Evolutionary conservation across 2,797 vertebrate genomes (phyloP), one percentile per base, ranked within the genome.

Genomic region (Nothura maculosa): DNA sequence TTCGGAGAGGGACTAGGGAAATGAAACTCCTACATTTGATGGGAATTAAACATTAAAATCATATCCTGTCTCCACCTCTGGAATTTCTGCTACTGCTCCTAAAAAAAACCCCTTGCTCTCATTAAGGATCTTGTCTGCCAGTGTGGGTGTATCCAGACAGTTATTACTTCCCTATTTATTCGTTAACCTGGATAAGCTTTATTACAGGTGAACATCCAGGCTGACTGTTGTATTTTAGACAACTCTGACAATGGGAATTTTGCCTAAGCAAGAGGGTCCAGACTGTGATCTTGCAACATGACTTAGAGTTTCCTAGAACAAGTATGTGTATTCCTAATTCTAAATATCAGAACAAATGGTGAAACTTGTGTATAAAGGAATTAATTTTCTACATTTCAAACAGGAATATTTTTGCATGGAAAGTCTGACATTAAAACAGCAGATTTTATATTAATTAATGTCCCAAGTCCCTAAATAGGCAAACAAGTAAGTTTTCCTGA

Each of bases 41-140:
- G 61, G 54, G 43, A 69, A 54, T 92, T 62, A 78, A 61, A 57
- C 34, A 20, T 84, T 42, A 61, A 18, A 63, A 21, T 43, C 18
- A 60, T 73, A 48, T 73, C 91, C 80, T 81, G 17, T 80, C 27
- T 91, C 47, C 67, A 45, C 20, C 52, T 87, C 62, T 84, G 66
- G 81, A 73, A 70, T 73, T 76, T 36, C 47, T 92, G 32, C 38
- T 69, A 9, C 50, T 81, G 20, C 43, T 94, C 6, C 1, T 90
- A 69, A 81, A 78, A 81, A n/a, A 48, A 86, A 18, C 50, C 68
- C 68, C 11, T 89, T 48, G 22, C 47, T 84, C 74, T 69, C 63
- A 36, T 85, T 90, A 80, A 62, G 18, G 48, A 68, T 79, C 19
- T 42, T 91, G 28, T 64, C 63, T 93, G 88, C 74, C 81, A 87